Conservation (phyloP, 2,888 invertebrate species). For the Synergus japonicus region DNA sequence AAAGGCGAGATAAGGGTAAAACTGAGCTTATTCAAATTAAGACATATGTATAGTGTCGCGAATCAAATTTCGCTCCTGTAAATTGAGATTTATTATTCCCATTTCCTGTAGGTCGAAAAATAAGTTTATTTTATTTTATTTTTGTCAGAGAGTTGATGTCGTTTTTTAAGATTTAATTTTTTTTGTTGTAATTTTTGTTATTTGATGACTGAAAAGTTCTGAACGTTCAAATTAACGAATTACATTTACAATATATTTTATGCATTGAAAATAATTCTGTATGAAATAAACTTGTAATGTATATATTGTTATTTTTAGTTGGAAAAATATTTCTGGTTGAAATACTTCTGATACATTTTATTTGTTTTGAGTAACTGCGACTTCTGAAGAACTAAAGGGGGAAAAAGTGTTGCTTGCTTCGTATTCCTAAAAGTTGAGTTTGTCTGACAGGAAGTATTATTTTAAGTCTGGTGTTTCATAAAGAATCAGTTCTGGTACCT, state of each 20-base stretch:
- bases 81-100: not conserved
- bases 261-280: too few relatives aligned
- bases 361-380: not conserved
- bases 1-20: slow-evolving; percentile 5
- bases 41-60: not conserved
- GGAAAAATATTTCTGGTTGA: too few relatives aligned
- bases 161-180: not conserved
- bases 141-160: not conserved
- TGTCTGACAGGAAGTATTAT: not conserved
- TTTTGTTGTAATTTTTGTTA: not conserved
- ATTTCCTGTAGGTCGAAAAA: not conserved
- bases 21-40: not conserved
- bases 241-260: too few relatives aligned
- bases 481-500: not conserved
- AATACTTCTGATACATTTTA: not conserved
- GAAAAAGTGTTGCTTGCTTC: not conserved
- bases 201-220: not conserved
- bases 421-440: not conserved
- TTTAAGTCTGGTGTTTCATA: slow-evolving; percentile 2
- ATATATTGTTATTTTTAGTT: too few relatives aligned
- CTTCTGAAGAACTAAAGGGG: not conserved
- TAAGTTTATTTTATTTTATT: not conserved
- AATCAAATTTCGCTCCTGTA: not conserved
- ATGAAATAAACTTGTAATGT: too few relatives aligned
- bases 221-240: too few relatives aligned